These are phyloP conservation scores for Paracyclopina nana DNA, from an alignment of 1,140 invertebrate genomes.

Conservation along the genomic window DNA sequence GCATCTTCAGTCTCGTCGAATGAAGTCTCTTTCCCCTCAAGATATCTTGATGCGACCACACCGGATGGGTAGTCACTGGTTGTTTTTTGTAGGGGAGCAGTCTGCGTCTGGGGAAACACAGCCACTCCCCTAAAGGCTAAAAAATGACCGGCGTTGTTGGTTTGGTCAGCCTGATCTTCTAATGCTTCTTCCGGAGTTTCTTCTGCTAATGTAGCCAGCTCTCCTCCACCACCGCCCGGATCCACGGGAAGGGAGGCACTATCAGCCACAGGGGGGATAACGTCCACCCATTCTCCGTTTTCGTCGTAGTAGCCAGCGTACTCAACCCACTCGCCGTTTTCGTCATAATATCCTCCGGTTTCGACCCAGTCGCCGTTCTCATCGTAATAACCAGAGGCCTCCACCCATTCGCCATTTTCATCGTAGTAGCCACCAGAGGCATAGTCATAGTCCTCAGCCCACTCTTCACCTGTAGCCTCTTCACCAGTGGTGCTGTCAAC, in stretches of 20 bases:
- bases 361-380: constrained; percentile 15
- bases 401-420: constrained; percentile 14
- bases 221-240: neutral
- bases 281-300: constrained; percentile 13
- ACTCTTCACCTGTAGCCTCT: neutral
- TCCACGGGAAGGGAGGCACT: neutral
- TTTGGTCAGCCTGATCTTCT: neutral
- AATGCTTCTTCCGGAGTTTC: neutral
- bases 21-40: neutral
- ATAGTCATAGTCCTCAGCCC: neutral
- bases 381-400: constrained; percentile 13
- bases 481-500: neutral
- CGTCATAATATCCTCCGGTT: constrained; percentile 12
- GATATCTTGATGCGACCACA: neutral
- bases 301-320: constrained; percentile 15
- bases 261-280: neutral
- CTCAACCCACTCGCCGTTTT: constrained; percentile 14
- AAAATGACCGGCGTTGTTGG: constrained; percentile 16
- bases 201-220: neutral
- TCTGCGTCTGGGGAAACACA: constrained; percentile 12
- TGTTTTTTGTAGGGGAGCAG: constrained; percentile 7
- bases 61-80: neutral
- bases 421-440: constrained; percentile 12
- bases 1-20: neutral
- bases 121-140: constrained; percentile 13